Evolutionary conservation across 2,888 invertebrate genomes (phyloP), one percentile per base, ranked within the genome.

Genomic region (Eudemis profundana): DNA sequence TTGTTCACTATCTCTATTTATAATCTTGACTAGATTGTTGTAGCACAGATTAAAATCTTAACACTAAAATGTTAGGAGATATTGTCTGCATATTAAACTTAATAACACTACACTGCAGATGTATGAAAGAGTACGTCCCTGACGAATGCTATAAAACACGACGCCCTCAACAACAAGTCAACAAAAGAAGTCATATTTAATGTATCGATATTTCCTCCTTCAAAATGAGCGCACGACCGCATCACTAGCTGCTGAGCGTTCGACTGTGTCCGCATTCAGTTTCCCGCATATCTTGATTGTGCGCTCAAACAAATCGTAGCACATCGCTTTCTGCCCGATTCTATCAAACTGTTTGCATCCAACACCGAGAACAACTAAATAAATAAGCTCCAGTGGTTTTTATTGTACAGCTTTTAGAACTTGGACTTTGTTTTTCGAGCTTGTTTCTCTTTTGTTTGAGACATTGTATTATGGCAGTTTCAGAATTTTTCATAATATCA

Each of bases 201-300:
- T 2, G 2, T 23, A 15, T 40, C 23, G 23, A 40, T 27, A 54
- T 23, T 15, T 40, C 23, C 3, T 23, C 14, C 12, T 19, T 42
- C 7, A 21, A 46, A 46, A 0, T 3, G 15, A 42, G 33, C 49
- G 49, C 4, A 49, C 8, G 8, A 7, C 1, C 12, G 50, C 81
- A 73, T 78, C 81, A 79, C 70, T 77, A 69, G 75, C 69, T 70
- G 33, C 33, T 33, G 71, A 80, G 74, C 80, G 77, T 75, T 81
- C 74, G 74, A 79, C 83, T 79, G 76, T 78, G 75, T 77, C 77
- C 78, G 73, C 76, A 76, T 80, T 68, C 75, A 78, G 80, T 76
- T 77, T 74, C 78, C 78, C 77, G 82, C 81, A 84, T 84, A 85
- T 85, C 85, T 85, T 85, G 86, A 86, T 85, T 84, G 82, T 82